Conservation (phyloP, 1,140 invertebrate species). For the Octopus bimaculoides region DNA sequence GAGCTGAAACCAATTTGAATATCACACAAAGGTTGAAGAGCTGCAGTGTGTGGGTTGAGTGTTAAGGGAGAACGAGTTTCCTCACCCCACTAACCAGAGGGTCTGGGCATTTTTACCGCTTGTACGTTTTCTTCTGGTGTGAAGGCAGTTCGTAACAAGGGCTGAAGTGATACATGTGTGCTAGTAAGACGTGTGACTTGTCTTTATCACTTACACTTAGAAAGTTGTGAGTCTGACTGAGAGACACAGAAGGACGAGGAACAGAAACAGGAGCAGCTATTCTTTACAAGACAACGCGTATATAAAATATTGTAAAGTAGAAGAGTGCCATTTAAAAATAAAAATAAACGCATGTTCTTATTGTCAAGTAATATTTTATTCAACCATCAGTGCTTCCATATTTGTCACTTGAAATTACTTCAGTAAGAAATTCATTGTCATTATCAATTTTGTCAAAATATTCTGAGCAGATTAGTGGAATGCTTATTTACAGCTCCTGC, state of each 20-base stretch:
- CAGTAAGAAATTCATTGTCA: background rate
- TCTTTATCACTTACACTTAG: background rate
- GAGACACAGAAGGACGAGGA: background rate
- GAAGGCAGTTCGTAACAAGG: too few species aligned
- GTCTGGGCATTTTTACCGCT: too few species aligned
- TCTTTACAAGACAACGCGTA: background rate
- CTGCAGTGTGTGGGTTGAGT: too few species aligned
- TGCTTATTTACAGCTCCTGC: slow-evolving; percentile 7
- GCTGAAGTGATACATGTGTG: too few species aligned
- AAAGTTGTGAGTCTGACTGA: background rate
- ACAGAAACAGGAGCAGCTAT: slow-evolving; percentile 7
- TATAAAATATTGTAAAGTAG: background rate
- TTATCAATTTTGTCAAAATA: slow-evolving; percentile 2
- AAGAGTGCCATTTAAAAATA: background rate
- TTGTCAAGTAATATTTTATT: background rate
- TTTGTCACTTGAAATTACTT: slow-evolving; percentile 5
- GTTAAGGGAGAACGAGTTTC: too few species aligned
- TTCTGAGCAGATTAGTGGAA: slow-evolving; percentile 1
- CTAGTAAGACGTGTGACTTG: too few species aligned
- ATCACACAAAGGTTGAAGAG: too few species aligned
- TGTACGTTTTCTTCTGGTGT: too few species aligned
- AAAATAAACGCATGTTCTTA: background rate
- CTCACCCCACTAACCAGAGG: too few species aligned
- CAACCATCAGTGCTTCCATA: slow-evolving; percentile 1
- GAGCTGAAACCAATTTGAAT: too few species aligned